phyloP scores from a whole-genome alignment of 1,140 invertebrate genomes.

The Oncopeltus fasciatus region DNA sequence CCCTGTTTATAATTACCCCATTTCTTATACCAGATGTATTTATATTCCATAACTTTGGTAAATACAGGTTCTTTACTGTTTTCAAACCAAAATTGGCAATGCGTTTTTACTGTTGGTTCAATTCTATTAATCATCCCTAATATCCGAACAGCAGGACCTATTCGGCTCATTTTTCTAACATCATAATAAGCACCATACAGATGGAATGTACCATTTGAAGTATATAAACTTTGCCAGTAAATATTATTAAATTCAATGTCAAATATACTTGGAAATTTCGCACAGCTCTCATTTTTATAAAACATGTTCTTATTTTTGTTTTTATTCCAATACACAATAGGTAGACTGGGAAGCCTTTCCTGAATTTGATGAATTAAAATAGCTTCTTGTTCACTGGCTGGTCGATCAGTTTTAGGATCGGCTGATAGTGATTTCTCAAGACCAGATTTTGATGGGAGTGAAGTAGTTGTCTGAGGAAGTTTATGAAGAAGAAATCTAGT shows the following conservation, averaged over 20 bases:
- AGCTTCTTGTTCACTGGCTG: constrained; percentile 52
- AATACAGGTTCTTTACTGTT: constrained; percentile 62
- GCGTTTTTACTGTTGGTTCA: constrained; percentile 63
- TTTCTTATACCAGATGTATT: constrained; percentile 86
- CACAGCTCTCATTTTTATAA: constrained; percentile 59
- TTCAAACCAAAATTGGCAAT: constrained; percentile 84
- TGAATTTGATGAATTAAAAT: constrained; percentile 61
- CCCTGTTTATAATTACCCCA: constrained; percentile 90
- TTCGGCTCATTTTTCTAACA: constrained; percentile 52
- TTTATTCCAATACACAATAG: constrained; percentile 68
- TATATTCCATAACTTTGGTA: constrained; percentile 71
- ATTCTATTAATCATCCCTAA: constrained; percentile 81
- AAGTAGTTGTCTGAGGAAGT: not conserved
- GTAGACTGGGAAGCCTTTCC: constrained; percentile 58
- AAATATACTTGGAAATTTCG: constrained; percentile 67
- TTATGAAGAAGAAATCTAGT: constrained; percentile 6
- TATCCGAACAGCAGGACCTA: constrained; percentile 70
- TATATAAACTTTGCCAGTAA: constrained; percentile 72
- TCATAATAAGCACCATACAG: constrained; percentile 82
- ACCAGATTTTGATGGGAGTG: constrained; percentile 7
- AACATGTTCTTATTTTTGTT: constrained; percentile 55
- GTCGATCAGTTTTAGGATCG: constrained; percentile 48
- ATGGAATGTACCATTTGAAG: constrained; percentile 68
- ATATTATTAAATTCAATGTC: constrained; percentile 83
- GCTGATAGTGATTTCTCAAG: constrained; percentile 24